Evolutionary conservation across 2,888 invertebrate species (phyloP), one percentile per base, ranked within the genome.

Genomic region (Molorchus minor): DNA sequence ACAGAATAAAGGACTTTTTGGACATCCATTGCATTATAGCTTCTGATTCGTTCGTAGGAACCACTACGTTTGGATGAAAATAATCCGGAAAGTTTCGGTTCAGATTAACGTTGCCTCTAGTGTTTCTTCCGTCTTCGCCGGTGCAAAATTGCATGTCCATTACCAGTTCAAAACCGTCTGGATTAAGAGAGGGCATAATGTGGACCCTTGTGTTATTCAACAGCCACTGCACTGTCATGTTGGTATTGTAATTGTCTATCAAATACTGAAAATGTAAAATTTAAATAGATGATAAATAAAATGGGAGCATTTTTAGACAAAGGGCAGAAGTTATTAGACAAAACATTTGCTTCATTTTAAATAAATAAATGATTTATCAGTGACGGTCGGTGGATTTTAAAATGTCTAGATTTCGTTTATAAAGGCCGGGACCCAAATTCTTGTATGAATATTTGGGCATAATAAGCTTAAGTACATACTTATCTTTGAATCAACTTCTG

Each of bases 161-260:
- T 5, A 56, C 56, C 35, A 46, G 44, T 8, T 76, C 77, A 77
- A 87, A 90, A 20, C 91, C 91, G 75, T 92, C 91, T 0, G 91
- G 91, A 76, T 92, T 92, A 87, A 92, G 86, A 7, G 86, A 85
- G 0, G 91, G 90, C 80, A 92, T 80, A 62, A 92, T 83, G 77
- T 92, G 90, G 64, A 92, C 86, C 43, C 85, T 81, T 1, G 90
- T 90, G 71, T 85, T 85, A 70, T 88, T 83, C 70, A 92, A 73
- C 21, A 91, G 80, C 81, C 85, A 85, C 36, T 74, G 76, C 3
- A 88, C 82, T 57, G 81, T 82, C 2, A 78, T 70, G 71, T 87
- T 80, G 5, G 63, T 73, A 5, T 77, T 67, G 68, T 84, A 85
- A 61, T 79, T 79, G 19, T 77, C 77, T 45, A 82, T 79, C 59